A percentile compares a stretch with the other conserved stretches of the same genome.
These are phyloP conservation scores for Merodon equestris DNA, from an alignment of 2,888 invertebrate species.

Conservation along the genomic window DNA sequence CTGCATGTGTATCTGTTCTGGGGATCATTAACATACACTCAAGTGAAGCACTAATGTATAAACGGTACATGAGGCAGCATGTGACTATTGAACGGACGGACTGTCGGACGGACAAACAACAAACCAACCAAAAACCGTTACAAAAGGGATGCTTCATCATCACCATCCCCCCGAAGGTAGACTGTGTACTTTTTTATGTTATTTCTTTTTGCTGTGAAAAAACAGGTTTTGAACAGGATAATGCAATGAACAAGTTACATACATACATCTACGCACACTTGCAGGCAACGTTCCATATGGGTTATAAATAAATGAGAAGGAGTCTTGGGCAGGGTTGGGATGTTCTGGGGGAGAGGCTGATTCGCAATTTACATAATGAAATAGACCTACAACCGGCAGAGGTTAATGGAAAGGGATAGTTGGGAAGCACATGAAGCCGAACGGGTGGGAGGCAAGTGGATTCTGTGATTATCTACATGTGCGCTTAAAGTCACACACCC, in stretches of 20 bases:
- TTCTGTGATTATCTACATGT: slow-evolving; percentile 62
- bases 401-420: slow-evolving; percentile 45
- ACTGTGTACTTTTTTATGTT: too few species aligned
- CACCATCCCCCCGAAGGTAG: slow-evolving; percentile 27
- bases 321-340: background rate
- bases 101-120: slow-evolving; percentile 59
- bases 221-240: slow-evolving; percentile 63
- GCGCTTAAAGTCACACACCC: slow-evolving; percentile 38
- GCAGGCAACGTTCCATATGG: slow-evolving; percentile 46
- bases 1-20: slow-evolving; percentile 41
- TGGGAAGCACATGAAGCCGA: slow-evolving; percentile 54
- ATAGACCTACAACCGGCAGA: slow-evolving; percentile 40
- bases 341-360: slow-evolving; percentile 24
- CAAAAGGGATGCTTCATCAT: slow-evolving; percentile 65
- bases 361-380: slow-evolving; percentile 65
- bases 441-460: background rate
- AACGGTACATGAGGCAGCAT: slow-evolving; percentile 1
- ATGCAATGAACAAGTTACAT: slow-evolving; percentile 63
- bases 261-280: background rate
- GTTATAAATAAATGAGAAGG: slow-evolving; percentile 65
- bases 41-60: background rate
- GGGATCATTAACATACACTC: slow-evolving; percentile 62
- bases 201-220: slow-evolving; percentile 35
- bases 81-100: slow-evolving; percentile 46
- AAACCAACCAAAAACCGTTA: slow-evolving; percentile 68